These are phyloP conservation scores for Perodicticus potto DNA, from an alignment of 2,797 vertebrate species.

Conservation along the genomic window DNA sequence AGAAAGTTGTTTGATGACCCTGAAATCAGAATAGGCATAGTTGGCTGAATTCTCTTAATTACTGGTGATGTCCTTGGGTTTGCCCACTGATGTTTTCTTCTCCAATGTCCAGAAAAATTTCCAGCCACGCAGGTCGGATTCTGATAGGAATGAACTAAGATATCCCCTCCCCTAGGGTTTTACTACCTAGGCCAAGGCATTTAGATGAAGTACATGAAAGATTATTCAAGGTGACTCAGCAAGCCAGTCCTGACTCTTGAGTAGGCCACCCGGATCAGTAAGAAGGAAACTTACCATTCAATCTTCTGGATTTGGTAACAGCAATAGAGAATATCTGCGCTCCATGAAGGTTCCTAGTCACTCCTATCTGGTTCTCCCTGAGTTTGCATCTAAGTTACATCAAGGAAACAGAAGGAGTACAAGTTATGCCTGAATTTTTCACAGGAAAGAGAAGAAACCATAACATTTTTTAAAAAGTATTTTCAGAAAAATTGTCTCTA, in stretches of 20 bases:
- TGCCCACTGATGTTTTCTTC: not conserved
- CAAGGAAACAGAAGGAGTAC: slow-evolving; percentile 20
- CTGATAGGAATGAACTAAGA: not conserved
- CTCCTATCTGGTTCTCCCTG: not conserved
- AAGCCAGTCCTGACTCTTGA: not conserved
- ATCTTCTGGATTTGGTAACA: not conserved
- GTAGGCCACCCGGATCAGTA: not conserved
- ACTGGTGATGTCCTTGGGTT: not conserved
- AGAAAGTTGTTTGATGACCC: not conserved
- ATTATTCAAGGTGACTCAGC: not conserved
- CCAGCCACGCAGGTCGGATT: not conserved
- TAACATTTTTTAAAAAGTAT: slow-evolving; percentile 68
- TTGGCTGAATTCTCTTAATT: not conserved
- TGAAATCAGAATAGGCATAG: not conserved
- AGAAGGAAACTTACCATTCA: not conserved
- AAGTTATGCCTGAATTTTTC: slow-evolving; percentile 46
- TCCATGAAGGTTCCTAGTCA: not conserved
- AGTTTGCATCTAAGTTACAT: not conserved
- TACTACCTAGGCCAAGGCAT: not conserved
- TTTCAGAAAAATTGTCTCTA: slow-evolving; percentile 66
- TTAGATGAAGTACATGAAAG: not conserved
- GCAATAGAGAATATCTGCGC: rapidly evolving
- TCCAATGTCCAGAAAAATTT: not conserved
- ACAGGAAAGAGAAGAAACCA: slow-evolving; percentile 69
- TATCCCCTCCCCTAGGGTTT: not conserved